Conservation (phyloP, 2,888 invertebrate species). For the Gymnoscelis rufifasciata region DNA sequence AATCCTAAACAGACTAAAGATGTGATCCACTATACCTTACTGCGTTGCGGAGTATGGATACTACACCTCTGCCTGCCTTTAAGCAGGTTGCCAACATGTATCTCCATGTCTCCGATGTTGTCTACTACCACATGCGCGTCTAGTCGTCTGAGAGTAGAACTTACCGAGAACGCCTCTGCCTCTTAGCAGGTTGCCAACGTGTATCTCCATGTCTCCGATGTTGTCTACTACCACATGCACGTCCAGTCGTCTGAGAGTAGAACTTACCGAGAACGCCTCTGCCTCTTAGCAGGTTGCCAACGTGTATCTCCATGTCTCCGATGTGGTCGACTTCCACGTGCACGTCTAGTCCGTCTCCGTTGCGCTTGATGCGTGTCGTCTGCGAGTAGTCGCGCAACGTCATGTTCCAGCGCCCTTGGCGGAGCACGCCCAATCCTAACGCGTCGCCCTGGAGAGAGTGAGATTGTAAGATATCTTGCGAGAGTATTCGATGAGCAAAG, state of each 20-base stretch:
- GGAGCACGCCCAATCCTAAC: slow-evolving; percentile 80
- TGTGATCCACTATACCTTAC: too few relatives aligned
- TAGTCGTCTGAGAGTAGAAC: too few relatives aligned
- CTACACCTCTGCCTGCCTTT: too few relatives aligned
- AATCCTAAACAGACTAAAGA: too few relatives aligned
- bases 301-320: slow-evolving; percentile 87
- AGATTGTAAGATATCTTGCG: too few relatives aligned
- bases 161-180: too few relatives aligned
- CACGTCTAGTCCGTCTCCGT: slow-evolving; percentile 73
- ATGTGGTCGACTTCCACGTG: slow-evolving; percentile 86
- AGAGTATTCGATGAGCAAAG: too few relatives aligned
- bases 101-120: neutral
- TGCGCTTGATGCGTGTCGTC: slow-evolving; percentile 81
- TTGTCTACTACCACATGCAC: neutral
- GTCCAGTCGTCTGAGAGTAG: too few relatives aligned
- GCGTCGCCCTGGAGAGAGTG: slow-evolving; percentile 66
- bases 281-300: slow-evolving; percentile 85
- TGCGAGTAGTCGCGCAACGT: slow-evolving; percentile 84
- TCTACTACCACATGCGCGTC: too few relatives aligned
- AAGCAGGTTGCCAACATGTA: neutral
- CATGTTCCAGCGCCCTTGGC: slow-evolving; percentile 86
- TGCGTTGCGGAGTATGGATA: too few relatives aligned
- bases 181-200: neutral
- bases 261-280: slow-evolving; percentile 80
- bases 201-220: neutral